Conservation (phyloP, 2,113 vertebrate genomes). For the Anseranas semipalmata region DNA sequence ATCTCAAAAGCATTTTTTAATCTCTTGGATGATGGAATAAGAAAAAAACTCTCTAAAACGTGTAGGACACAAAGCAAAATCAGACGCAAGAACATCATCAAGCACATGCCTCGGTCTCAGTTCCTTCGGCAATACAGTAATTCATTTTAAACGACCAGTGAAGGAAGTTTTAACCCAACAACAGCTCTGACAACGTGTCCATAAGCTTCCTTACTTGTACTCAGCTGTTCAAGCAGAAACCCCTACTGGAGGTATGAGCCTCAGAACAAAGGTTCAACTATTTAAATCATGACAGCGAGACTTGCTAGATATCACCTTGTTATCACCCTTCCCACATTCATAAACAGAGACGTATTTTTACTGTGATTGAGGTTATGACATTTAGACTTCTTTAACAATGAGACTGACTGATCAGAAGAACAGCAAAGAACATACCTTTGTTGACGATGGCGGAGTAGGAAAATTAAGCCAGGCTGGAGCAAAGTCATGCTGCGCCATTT, state of each 20-base stretch:
- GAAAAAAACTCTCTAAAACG: neutral
- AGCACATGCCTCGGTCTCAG: neutral
- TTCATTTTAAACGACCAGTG: neutral
- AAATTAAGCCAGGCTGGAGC: slow-evolving; percentile 89
- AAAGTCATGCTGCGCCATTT: slow-evolving; percentile 91
- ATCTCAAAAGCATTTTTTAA: neutral
- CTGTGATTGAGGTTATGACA: neutral
- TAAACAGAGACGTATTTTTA: neutral
- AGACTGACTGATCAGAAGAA: neutral
- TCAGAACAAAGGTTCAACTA: neutral
- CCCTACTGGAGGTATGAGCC: neutral
- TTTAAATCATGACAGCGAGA: accelerated
- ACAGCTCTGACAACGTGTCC: neutral
- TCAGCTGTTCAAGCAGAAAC: neutral
- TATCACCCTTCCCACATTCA: neutral
- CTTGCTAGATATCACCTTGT: neutral
- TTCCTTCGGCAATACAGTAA: neutral
- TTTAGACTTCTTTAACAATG: neutral
- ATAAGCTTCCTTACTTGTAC: neutral
- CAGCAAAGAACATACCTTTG: slow-evolving; percentile 73
- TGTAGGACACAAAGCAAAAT: neutral
- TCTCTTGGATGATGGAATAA: neutral
- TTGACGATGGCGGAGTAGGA: slow-evolving; percentile 81
- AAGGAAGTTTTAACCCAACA: neutral
- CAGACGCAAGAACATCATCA: neutral